A percentile compares a stretch with the other conserved stretches of the same genome.
Evolutionary conservation across 1,140 invertebrate species (phyloP).

Genomic region (Brachionus rotundiformis): DNA sequence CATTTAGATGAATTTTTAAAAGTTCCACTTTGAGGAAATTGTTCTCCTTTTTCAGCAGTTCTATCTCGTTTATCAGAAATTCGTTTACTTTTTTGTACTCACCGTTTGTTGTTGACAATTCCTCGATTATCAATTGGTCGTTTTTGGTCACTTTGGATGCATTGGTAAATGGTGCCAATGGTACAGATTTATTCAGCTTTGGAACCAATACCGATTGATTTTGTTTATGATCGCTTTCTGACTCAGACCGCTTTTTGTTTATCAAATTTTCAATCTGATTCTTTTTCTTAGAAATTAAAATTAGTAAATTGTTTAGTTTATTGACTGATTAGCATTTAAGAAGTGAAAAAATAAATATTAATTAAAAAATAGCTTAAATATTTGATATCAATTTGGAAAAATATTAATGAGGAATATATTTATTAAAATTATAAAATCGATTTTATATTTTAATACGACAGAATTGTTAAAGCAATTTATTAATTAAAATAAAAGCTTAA

Average conservation of each 20-base stretch:
- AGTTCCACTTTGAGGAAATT: slow-evolving; percentile 26
- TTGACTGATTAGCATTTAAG: too few relatives aligned
- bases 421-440: too few relatives aligned
- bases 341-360: too few relatives aligned
- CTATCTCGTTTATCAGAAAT: slow-evolving; percentile 42
- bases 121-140: slow-evolving; percentile 33
- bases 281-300: slow-evolving; percentile 7
- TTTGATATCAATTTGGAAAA: too few relatives aligned
- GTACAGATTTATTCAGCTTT: not conserved
- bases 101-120: slow-evolving; percentile 26
- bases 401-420: too few relatives aligned
- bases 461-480: too few relatives aligned
- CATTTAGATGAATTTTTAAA: slow-evolving; percentile 35
- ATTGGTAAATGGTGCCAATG: not conserved
- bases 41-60: slow-evolving; percentile 36
- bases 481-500: too few relatives aligned
- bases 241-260: slow-evolving; percentile 7
- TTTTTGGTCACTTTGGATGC: slow-evolving; percentile 24
- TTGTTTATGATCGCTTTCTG: not conserved
- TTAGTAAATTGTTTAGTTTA: too few relatives aligned
- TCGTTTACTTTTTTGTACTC: slow-evolving; percentile 40
- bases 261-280: slow-evolving; percentile 7
- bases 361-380: too few relatives aligned
- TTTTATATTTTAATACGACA: too few relatives aligned
- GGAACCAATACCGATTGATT: not conserved